Percentiles rank a stretch among this genome's conserved stretches.
Conservation (phyloP, 2,797 vertebrate species). For the Sebastes oblongus region DNA sequence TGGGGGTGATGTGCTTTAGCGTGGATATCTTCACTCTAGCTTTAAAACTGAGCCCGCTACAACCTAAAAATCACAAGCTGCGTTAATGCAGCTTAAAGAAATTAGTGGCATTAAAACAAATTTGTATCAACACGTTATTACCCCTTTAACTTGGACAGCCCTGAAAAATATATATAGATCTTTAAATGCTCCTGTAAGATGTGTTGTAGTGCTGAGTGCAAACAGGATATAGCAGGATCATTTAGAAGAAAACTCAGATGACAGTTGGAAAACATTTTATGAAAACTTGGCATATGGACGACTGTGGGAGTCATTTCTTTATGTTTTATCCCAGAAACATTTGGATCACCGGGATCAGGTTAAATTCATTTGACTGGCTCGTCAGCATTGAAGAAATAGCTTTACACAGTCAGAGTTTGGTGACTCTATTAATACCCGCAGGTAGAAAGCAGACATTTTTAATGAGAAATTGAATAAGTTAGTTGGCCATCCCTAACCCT, state of each 20-base stretch:
- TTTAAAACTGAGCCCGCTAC: no score
- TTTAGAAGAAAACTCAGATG: not conserved
- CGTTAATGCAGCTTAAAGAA: no score
- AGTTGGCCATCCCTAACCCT: slow-evolving; percentile 42
- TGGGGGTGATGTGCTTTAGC: no score
- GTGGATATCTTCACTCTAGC: no score
- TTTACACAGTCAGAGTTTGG: slow-evolving; percentile 1
- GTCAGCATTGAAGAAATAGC: slow-evolving; percentile 3
- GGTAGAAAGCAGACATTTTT: slow-evolving; percentile 39
- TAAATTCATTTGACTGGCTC: slow-evolving; percentile 8
- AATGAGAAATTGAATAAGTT: slow-evolving; percentile 64
- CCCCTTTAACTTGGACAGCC: no score
- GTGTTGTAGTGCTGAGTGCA: not conserved
- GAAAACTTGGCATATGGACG: not conserved
- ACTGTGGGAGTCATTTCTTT: not conserved
- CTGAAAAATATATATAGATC: no score
- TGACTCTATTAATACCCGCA: slow-evolving; percentile 2
- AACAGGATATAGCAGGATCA: not conserved
- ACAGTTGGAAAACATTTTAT: not conserved
- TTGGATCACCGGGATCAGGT: slow-evolving; percentile 7
- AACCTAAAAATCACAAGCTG: no score
- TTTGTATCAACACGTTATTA: no score
- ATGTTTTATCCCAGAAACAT: not conserved
- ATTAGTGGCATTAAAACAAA: no score
- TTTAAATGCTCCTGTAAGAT: not conserved